Base-by-base conservation (phyloP, 2,888 invertebrate species). In the Pediacus dermestoides region DNA sequence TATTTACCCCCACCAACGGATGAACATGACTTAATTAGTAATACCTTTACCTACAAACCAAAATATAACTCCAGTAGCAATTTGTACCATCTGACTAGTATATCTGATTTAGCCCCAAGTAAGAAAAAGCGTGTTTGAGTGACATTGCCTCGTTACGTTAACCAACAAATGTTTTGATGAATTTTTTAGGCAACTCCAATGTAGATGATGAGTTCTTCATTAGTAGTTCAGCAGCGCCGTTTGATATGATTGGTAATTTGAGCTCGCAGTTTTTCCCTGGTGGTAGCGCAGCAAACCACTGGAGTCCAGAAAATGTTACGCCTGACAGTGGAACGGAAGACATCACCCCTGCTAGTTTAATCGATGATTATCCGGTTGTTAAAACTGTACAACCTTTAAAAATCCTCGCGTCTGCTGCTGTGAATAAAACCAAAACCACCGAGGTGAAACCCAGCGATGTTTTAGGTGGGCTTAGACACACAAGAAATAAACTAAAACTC, bases 181-280 rank as follows among this genome's bases (percentile, higher is more conserved):
- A 31, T 31, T 16, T 31, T 4, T 4, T 28, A 46, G 46, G 34
- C 18, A 41, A 37, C 11, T 8, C 38, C 8, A 16, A 40, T 45
- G 6, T 11, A 16, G 50, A 51, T n/a, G 82, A 82, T 49, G 85
- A 85, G 55, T 85, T 85, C 67, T 85, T 78, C 69, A 81, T 85
- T 52, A 82, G 82, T 51, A 81, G 83, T 42, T 82, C 84, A 16
- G 77, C 80, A 44, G 76, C 80, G 37, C 84, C 84, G n/a, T 85
- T 85, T 67, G 81, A 83, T 64, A 65, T 70, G 37, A 66, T 65
- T 37, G 74, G 74, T 48, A 73, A 73, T 56, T 64, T 75, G 26
- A 75, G 75, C 42, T 82, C 81, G 60, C 82, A 83, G 68, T 84
- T 84, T 71, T 84, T 83, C 72, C 83, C 84, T 21, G 83, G 83